Base-by-base conservation (phyloP, 2,113 vertebrate genomes). In the Campylorhamphus procurvoides region DNA sequence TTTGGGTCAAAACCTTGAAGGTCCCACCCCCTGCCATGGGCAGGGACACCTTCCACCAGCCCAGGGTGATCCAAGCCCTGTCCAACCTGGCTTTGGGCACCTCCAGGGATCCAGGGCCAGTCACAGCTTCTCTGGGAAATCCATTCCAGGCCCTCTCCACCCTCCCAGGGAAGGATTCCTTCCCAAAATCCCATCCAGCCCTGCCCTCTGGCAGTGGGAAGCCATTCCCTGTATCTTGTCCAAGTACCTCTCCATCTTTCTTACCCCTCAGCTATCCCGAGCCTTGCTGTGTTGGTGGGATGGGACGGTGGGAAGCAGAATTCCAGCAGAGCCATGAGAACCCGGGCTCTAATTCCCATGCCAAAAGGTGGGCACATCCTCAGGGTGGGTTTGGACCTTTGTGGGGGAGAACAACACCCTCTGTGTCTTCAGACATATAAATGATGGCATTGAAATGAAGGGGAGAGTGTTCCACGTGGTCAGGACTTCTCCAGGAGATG, bases 361-460 rank as follows among this genome's bases (percentile, higher is more conserved):
- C 39, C 42, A 55, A 12, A 12, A 60, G 25, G 10, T 56, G 77
- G 31, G 35, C 49, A 53, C 28, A 68, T 46, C 20, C 85, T 89
- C 14, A 0, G 8, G 12, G 18, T 24, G 12, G 13, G 1, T 68
- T 87, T 82, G 55, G 14, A 6, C 59, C 22, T 64, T 50, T n/a
- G 39, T 6, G 6, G 24, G 37, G 83, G 28, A 66, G 31, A n/a
- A 14, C 12, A 28, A 31, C 0, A 1, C 39, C 66, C 49, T 19
- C 0, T 1, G 1, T 3, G 31, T 20, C 50, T 58, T 90, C 29
- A 68, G 73, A 39, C 15, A 35, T 4, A 2, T 11, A 19, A 53
- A 59, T 56, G 3, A 20, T 8, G 31, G 14, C 12, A 17, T 6
- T 60, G 46, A 29, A 77, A 13, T 69, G 11, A n/a, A 68, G 22